phyloP scores from a whole-genome alignment of 1,140 invertebrate genomes.

The Linepithema humile region DNA sequence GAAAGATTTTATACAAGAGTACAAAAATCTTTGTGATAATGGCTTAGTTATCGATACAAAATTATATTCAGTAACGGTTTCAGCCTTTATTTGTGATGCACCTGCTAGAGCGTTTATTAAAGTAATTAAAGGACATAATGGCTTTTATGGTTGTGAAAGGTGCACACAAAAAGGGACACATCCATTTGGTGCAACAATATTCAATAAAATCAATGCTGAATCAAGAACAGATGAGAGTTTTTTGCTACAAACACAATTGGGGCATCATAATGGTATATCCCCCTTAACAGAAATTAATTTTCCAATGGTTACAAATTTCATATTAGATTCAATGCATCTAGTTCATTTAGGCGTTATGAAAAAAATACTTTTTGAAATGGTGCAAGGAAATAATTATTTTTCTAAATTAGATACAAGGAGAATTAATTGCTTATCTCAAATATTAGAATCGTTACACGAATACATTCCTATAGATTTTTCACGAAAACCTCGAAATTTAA shows the following conservation, averaged over 20 bases:
- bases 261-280: background rate
- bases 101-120: background rate
- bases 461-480: constrained; percentile 3
- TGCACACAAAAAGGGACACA: background rate
- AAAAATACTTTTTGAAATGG: background rate
- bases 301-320: constrained; percentile 17
- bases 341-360: constrained; percentile 5
- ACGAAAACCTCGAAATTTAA: background rate
- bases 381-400: constrained; percentile 23
- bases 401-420: background rate
- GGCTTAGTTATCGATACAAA: background rate
- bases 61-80: background rate
- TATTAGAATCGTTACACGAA: background rate
- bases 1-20: constrained; percentile 8
- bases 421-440: background rate
- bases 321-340: constrained; percentile 13
- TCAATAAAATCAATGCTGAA: background rate
- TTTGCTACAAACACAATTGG: background rate
- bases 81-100: background rate
- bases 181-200: constrained; percentile 24
- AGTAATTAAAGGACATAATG: background rate
- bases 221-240: background rate
- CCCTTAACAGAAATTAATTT: constrained; percentile 11
- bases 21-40: background rate
- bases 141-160: constrained; percentile 8